These are phyloP conservation scores for Stenolophus ochropezus DNA, from an alignment of 2,888 invertebrate genomes.

Conservation along the genomic window DNA sequence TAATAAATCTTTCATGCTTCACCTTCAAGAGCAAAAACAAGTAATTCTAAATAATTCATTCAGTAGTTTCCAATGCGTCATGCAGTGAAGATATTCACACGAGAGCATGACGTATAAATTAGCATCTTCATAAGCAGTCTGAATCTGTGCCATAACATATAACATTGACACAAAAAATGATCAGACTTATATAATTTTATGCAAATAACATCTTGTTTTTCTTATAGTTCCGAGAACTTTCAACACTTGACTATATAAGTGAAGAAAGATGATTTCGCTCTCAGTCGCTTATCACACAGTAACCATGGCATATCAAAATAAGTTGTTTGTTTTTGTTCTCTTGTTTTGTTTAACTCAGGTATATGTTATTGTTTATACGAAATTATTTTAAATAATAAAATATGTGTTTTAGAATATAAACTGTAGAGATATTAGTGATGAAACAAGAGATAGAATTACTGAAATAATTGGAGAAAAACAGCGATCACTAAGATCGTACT, in stretches of 20 bases:
- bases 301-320: neutral
- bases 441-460: neutral
- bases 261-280: neutral
- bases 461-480: slow-evolving; percentile 10
- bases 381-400: neutral
- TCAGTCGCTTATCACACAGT: neutral
- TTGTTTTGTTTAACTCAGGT: neutral
- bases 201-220: neutral
- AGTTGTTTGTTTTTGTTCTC: neutral
- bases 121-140: neutral
- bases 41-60: neutral
- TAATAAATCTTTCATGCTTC: neutral
- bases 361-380: neutral
- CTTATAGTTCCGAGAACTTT: neutral
- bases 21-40: neutral
- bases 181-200: neutral
- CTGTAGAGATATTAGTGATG: neutral
- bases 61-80: neutral
- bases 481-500: neutral
- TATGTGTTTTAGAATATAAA: neutral
- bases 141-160: neutral
- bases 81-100: neutral
- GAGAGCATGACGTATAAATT: neutral
- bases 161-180: neutral
- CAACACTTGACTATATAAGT: slow-evolving; percentile 9